Evolutionary conservation across 23 tunicate species (phyloP).

Genomic region (Aplidium turbinatum): DNA sequence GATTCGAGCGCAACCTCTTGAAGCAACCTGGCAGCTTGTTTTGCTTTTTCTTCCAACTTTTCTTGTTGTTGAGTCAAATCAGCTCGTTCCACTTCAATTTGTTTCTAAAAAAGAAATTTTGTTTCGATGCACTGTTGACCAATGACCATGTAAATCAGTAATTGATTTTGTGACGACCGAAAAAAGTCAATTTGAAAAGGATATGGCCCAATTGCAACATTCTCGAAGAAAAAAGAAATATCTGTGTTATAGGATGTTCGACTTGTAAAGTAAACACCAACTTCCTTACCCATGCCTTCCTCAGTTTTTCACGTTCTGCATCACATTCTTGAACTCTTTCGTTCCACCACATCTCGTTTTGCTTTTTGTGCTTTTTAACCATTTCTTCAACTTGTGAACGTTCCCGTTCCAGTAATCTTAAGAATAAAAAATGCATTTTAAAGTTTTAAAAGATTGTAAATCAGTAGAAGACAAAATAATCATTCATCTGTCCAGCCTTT

Average conservation of each 20-base stretch:
- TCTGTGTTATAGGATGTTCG: not conserved
- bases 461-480: not conserved
- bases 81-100: constrained; percentile 9
- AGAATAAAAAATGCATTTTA: not conserved
- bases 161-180: too few species aligned
- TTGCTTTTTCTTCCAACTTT: constrained; percentile 19
- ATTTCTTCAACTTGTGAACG: constrained; percentile 17
- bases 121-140: too few species aligned
- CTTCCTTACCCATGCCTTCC: constrained; percentile 47
- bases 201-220: too few species aligned
- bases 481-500: too few species aligned
- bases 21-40: constrained; percentile 24
- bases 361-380: constrained; percentile 28
- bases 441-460: not conserved
- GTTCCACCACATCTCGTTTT: constrained; percentile 66
- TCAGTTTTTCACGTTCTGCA: constrained; percentile 42
- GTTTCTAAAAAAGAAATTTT: too few species aligned
- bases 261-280: not conserved
- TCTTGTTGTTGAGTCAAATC: constrained; percentile 3
- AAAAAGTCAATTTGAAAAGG: too few species aligned
- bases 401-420: constrained; percentile 19
- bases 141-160: too few species aligned
- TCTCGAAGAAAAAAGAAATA: constrained; percentile 1
- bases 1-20: too few species aligned
- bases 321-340: constrained; percentile 41